Base-by-base conservation (phyloP, 2,113 vertebrate genomes). In the Eupsittula cactorum region DNA sequence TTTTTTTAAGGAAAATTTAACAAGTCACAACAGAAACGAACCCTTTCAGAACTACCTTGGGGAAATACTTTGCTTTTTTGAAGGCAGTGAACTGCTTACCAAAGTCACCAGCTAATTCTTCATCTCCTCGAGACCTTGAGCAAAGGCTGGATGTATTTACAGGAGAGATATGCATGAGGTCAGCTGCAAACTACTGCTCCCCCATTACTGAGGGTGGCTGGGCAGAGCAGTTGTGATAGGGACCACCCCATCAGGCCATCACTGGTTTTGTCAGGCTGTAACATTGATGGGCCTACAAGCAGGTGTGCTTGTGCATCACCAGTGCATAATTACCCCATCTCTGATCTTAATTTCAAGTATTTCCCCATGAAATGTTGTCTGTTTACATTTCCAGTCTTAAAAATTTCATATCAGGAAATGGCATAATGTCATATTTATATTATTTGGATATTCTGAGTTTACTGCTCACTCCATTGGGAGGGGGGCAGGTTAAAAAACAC, bases 391-490 rank as follows among this genome's bases (percentile, higher is more conserved):
- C 67, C 29, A 27, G 50, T 39, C 67, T 67, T 90, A 92, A 96
- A 95, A 88, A 77, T 53, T 75, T 57, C 21, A 1, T 71, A 80
- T n/a, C 67, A 69, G 86, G 46, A 82, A 93, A 84, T 17, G 78
- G 75, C 57, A 53, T 46, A 28, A 62, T 74, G 81, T 86, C 50
- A 33, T 93, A 93, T 90, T 83, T 88, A 42, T 65, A 92, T 94
- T 97, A 96, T 96, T 94, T 95, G 96, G 86, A 92, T 97, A 93
- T 65, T 92, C 84, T 65, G 50, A 39, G 70, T 92, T 96, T 94
- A 95, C 69, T 75, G 73, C 86, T 91, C 2, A 0, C 42, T 92
- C 71, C 84, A 25, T 28, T 67, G 65, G 53, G 0, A 0, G 46
- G 37, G 28, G 28, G 49, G 55, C 39, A 73, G 39, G 59, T 75